Evolutionary conservation across 2,113 vertebrate species (phyloP).

Genomic region (Corythornis vintsioides): DNA sequence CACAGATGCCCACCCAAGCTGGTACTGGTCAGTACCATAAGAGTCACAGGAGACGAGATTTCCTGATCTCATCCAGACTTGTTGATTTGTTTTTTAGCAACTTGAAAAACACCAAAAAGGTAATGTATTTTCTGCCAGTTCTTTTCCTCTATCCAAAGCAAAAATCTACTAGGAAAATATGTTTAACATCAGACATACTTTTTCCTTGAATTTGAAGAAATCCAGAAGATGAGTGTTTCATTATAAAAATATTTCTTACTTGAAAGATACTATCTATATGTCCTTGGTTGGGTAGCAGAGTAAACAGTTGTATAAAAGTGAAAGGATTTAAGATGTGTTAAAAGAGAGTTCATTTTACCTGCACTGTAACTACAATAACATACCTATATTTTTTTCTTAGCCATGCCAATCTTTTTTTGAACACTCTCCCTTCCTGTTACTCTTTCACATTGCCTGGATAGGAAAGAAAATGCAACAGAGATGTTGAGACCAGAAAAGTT

Average conservation of each 20-base stretch:
- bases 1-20: neutral
- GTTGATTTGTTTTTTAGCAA: neutral
- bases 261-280: constrained; percentile 35
- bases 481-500: constrained; percentile 8
- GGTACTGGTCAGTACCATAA: neutral
- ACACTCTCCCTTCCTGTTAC: constrained; percentile 4
- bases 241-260: constrained; percentile 56
- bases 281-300: constrained; percentile 20
- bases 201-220: constrained; percentile 33
- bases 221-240: constrained; percentile 60
- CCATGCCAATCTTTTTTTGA: constrained; percentile 17
- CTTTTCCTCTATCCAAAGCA: constrained; percentile 6
- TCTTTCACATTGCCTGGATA: constrained; percentile 28
- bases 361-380: constrained; percentile 35
- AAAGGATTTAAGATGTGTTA: constrained; percentile 65
- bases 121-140: constrained; percentile 40
- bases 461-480: neutral
- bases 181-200: constrained; percentile 26
- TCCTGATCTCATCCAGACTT: neutral
- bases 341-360: constrained; percentile 45
- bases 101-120: neutral
- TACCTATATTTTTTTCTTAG: neutral
- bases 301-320: constrained; percentile 47
- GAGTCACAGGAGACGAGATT: neutral
- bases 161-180: constrained; percentile 50